phyloP scores from a whole-genome alignment of 2,888 invertebrate species.

The Cancer borealis region DNA sequence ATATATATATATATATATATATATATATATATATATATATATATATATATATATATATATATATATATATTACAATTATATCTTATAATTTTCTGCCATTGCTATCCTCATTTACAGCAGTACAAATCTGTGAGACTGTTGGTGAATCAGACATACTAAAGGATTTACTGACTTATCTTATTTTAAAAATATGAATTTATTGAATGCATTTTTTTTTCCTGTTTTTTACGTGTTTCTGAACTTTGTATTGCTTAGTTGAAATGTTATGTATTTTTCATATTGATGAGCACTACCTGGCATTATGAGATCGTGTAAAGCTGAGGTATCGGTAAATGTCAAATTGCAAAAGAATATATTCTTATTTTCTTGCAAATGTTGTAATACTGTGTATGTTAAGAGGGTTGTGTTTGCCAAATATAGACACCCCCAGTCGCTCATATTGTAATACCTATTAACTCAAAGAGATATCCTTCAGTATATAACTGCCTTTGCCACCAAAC shows the following conservation, averaged over 20 bases:
- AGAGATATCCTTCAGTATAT: slow-evolving; percentile 42
- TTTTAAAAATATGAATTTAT: background rate
- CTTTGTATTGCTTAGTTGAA: slow-evolving; percentile 59
- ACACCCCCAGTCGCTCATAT: slow-evolving; percentile 48
- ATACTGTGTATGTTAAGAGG: slow-evolving; percentile 51
- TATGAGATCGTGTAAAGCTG: slow-evolving; percentile 18
- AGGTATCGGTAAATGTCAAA: background rate
- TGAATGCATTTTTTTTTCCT: slow-evolving; percentile 46
- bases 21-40: slow-evolving; percentile 42
- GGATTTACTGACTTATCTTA: background rate
- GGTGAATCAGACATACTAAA: background rate
- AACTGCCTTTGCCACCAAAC: slow-evolving; percentile 47
- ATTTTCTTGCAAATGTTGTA: slow-evolving; percentile 55
- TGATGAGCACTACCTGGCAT: slow-evolving; percentile 47
- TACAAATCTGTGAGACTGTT: slow-evolving; percentile 47
- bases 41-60: slow-evolving; percentile 53
- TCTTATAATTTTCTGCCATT: slow-evolving; percentile 28
- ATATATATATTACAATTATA: background rate
- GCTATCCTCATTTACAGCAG: slow-evolving; percentile 26
- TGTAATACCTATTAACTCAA: slow-evolving; percentile 48
- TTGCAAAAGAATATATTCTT: background rate
- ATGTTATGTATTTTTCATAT: slow-evolving; percentile 70
- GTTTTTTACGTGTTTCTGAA: slow-evolving; percentile 57
- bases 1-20: slow-evolving; percentile 49
- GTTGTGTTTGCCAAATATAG: slow-evolving; percentile 56